Conservation (phyloP, 92 coral and sea anemone genomes). For the Diadumene lineata region DNA sequence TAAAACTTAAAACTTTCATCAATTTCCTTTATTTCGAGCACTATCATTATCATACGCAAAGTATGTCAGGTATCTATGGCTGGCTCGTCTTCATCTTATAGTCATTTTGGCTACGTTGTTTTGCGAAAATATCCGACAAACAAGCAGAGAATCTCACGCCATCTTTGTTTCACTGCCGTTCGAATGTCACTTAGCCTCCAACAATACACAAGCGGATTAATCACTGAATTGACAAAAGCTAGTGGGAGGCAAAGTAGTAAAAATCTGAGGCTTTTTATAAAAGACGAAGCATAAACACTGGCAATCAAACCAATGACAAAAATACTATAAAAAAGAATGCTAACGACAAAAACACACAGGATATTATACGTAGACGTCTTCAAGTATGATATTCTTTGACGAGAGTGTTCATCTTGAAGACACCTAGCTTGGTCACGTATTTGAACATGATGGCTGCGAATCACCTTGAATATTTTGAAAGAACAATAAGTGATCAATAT, state of each 20-base stretch:
- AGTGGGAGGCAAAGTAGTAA: not conserved
- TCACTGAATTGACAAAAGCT: not conserved
- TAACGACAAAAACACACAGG: not conserved
- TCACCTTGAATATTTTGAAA: not conserved
- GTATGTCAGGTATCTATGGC: too few relatives aligned
- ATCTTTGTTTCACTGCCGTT: not conserved
- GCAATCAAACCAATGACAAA: not conserved
- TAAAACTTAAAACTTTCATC: too few relatives aligned
- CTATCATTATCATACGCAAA: too few relatives aligned
- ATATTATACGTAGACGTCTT: not conserved
- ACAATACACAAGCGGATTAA: not conserved
- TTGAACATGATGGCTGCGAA: not conserved
- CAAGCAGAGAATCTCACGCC: not conserved
- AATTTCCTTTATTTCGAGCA: too few relatives aligned
- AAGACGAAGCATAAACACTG: not conserved
- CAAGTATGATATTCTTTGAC: not conserved
- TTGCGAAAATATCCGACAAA: too few relatives aligned
- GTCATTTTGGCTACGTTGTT: too few relatives aligned
- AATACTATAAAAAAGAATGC: not conserved
- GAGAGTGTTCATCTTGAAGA: not conserved
- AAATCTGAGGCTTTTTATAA: not conserved
- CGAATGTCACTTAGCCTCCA: constrained; percentile 2
- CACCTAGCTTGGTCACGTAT: not conserved
- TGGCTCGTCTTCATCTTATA: too few relatives aligned
- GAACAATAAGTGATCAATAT: not conserved